These are phyloP conservation scores for Drosophila insularis DNA, from an alignment of 1,140 invertebrate species.

Conservation along the genomic window DNA sequence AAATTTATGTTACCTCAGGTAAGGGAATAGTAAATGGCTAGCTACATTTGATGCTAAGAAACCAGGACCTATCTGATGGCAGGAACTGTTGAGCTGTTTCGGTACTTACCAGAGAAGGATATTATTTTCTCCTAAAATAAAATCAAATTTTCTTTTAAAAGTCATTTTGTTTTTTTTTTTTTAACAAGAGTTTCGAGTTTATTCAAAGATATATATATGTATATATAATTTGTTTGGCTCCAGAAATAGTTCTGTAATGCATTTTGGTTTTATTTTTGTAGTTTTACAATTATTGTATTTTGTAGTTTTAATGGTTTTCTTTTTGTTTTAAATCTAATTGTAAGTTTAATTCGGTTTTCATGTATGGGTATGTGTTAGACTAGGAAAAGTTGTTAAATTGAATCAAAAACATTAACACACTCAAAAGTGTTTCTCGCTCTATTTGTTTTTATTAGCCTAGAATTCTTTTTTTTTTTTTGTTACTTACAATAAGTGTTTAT, in stretches of 20 bases:
- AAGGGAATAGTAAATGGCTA: too few species aligned
- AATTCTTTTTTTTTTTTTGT: conserved; percentile 8
- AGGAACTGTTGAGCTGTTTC: too few species aligned
- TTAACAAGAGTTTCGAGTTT: conserved; percentile 79
- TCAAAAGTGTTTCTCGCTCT: conserved; percentile 32
- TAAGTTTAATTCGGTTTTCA: conserved; percentile 31
- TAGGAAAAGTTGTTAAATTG: conserved; percentile 73
- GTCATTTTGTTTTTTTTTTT: conserved; percentile 48
- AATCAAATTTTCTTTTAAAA: not conserved
- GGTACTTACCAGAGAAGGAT: too few species aligned
- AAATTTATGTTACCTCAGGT: too few species aligned
- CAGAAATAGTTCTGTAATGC: conserved; percentile 74
- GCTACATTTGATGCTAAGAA: too few species aligned
- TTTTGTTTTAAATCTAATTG: conserved; percentile 27
- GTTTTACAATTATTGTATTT: conserved; percentile 78
- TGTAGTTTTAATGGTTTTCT: conserved; percentile 40
- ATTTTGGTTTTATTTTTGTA: conserved; percentile 39
- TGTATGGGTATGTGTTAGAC: conserved; percentile 26
- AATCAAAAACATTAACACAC: conserved; percentile 69
- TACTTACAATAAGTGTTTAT: conserved; percentile 23
- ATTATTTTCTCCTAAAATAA: not conserved
- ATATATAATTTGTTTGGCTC: conserved; percentile 68
- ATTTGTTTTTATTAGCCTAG: conserved; percentile 32
- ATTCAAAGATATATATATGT: conserved; percentile 74
- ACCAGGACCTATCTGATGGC: too few species aligned